phyloP scores from a whole-genome alignment of 2,888 invertebrate species.

The Aproaerema taeniolella region DNA sequence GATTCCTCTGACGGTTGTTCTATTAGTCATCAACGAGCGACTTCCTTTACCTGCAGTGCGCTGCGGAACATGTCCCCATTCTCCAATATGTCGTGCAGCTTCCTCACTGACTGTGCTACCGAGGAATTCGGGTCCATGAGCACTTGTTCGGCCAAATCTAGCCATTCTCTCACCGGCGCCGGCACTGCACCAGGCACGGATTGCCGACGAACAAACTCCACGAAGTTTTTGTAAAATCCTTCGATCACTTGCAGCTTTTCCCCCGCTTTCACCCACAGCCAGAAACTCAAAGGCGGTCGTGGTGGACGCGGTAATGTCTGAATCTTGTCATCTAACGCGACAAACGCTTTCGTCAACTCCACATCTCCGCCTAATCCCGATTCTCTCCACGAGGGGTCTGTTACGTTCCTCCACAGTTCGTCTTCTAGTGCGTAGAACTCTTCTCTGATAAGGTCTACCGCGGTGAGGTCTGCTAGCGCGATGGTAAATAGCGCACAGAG shows the following conservation, averaged over 20 bases:
- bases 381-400: conserved; percentile 52
- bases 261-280: conserved; percentile 81
- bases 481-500: conserved; percentile 38
- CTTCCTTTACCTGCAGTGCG: conserved; percentile 78
- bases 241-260: conserved; percentile 80
- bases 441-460: conserved; percentile 78
- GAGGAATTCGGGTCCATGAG: conserved; percentile 79
- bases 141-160: conserved; percentile 81
- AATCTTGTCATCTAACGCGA: conserved; percentile 71
- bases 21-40: conserved; percentile 11
- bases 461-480: conserved; percentile 44
- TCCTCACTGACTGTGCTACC: conserved; percentile 74
- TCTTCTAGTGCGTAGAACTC: conserved; percentile 78
- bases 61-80: conserved; percentile 81
- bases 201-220: conserved; percentile 75
- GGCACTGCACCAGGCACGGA: conserved; percentile 51
- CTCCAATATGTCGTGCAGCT: conserved; percentile 78
- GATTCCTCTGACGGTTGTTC: background rate
- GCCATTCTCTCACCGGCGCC: conserved; percentile 61
- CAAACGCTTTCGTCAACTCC: conserved; percentile 76
- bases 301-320: conserved; percentile 45
- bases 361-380: conserved; percentile 67
- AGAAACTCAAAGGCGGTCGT: conserved; percentile 53
- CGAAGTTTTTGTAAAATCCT: conserved; percentile 81
- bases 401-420: conserved; percentile 64